phyloP scores from a whole-genome alignment of 2,888 invertebrate genomes.

The Dorcus hopei region DNA sequence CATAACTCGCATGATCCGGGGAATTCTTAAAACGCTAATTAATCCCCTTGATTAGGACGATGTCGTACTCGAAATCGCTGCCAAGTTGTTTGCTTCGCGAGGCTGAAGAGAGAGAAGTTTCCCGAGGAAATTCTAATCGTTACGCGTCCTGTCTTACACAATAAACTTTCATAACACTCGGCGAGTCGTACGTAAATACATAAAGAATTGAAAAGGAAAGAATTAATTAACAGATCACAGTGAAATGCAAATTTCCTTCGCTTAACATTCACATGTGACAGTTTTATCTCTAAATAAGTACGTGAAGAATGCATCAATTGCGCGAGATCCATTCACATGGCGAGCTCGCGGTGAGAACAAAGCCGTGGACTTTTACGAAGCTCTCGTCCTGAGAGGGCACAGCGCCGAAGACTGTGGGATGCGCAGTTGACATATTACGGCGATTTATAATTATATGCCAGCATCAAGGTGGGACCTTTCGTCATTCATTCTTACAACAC shows the following conservation, averaged over 20 bases:
- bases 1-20: conserved; percentile 33
- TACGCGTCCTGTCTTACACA: no score
- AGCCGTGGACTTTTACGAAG: conserved; percentile 18
- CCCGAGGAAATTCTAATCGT: no score
- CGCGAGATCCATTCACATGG: conserved; percentile 18
- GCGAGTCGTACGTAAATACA: no score
- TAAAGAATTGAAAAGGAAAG: no score
- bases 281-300: conserved; percentile 2
- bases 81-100: no score
- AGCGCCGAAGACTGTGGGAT: conserved; percentile 26
- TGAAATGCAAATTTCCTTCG: no score
- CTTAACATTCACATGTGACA: no score
- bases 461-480: conserved; percentile 30
- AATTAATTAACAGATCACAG: no score
- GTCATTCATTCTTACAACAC: conserved; percentile 28
- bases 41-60: conserved; percentile 33
- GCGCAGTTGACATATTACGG: conserved; percentile 31
- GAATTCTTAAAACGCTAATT: conserved; percentile 35
- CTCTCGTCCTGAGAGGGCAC: not conserved
- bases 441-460: conserved; percentile 30
- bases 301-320: conserved; percentile 18
- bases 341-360: conserved; percentile 21
- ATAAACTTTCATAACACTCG: no score
- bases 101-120: no score
- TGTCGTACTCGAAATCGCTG: not conserved